A percentile compares a stretch with the other conserved stretches of the same genome.
These are phyloP conservation scores for Theristicus caerulescens DNA, from an alignment of 2,113 vertebrate genomes.

Conservation along the genomic window DNA sequence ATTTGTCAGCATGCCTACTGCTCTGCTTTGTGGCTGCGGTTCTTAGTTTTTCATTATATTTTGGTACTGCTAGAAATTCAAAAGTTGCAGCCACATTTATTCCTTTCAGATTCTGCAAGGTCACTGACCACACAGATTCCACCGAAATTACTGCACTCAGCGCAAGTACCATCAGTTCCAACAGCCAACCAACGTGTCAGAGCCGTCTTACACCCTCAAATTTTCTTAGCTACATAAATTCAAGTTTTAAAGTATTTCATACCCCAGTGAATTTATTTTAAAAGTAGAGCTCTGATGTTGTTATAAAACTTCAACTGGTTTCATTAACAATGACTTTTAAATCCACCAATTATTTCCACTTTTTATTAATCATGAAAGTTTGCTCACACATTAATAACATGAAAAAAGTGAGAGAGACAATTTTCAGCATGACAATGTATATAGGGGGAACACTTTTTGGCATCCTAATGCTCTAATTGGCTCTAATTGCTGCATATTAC, in stretches of 20 bases:
- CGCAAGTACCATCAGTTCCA: neutral
- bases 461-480: neutral
- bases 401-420: neutral
- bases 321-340: neutral
- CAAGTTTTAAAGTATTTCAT: neutral
- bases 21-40: neutral
- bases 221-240: neutral
- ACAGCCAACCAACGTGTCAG: neutral
- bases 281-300: neutral
- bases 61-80: neutral
- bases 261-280: neutral
- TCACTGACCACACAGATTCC: no score
- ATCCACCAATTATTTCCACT: neutral
- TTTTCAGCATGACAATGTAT: neutral
- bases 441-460: accelerated
- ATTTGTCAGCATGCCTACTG: neutral
- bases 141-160: neutral
- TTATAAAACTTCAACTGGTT: neutral
- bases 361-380: neutral
- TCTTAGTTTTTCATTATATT: neutral
- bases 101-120: neutral
- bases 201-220: neutral
- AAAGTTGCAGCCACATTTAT: neutral
- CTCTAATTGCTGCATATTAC: neutral
- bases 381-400: neutral